These are phyloP conservation scores for Zaprionus gabonicus DNA, from an alignment of 1,140 invertebrate genomes.

Conservation along the genomic window DNA sequence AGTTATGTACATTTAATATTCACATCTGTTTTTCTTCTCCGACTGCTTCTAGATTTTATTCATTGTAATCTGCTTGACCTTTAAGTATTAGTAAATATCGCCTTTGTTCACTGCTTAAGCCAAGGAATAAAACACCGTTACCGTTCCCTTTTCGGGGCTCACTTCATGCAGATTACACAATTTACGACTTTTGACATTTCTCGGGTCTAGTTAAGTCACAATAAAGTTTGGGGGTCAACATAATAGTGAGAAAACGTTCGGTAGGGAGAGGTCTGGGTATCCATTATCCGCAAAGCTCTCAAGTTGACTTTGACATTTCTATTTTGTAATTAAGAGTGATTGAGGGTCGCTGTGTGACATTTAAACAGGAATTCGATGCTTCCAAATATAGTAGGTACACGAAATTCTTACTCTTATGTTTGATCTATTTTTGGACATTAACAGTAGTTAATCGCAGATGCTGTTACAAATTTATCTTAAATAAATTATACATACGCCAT, in stretches of 20 bases:
- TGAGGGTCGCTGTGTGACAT: slow-evolving; percentile 38
- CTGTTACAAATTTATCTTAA: neutral
- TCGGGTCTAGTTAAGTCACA: slow-evolving; percentile 4
- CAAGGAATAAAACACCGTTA: neutral
- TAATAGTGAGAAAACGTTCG: neutral
- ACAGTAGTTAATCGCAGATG: neutral
- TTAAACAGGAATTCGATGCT: slow-evolving; percentile 10
- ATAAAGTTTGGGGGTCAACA: slow-evolving; percentile 12
- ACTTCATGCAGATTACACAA: slow-evolving; percentile 37
- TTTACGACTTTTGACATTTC: slow-evolving; percentile 57
- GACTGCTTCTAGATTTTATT: too few relatives aligned
- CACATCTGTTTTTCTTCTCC: too few relatives aligned
- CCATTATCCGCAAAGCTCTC: neutral
- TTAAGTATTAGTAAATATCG: neutral
- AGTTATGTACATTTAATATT: too few relatives aligned
- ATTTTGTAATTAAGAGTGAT: slow-evolving; percentile 60
- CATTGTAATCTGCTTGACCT: too few relatives aligned
- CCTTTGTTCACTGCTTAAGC: neutral
- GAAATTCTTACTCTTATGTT: neutral
- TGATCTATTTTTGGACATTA: neutral
- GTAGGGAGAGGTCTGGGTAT: neutral
- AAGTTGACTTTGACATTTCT: slow-evolving; percentile 41
- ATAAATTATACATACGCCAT: slow-evolving; percentile 28
- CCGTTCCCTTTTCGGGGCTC: slow-evolving; percentile 1
- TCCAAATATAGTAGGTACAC: neutral